phyloP scores from a whole-genome alignment of 2,797 vertebrate species.

The Paratrypauchen microcephalus region DNA sequence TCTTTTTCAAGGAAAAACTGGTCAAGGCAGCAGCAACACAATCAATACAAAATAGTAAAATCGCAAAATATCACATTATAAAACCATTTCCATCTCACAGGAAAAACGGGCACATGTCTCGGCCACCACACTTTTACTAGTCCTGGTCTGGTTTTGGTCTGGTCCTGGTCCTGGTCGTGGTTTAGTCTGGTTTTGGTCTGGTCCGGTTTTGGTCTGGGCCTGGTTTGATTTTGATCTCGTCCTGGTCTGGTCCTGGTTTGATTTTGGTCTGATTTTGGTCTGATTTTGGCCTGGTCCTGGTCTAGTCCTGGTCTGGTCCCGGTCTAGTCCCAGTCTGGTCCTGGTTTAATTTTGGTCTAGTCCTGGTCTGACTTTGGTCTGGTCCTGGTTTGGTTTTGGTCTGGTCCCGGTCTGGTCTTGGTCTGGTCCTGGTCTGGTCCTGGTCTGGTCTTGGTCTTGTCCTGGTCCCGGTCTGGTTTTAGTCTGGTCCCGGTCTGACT shows the following conservation, averaged over 20 bases:
- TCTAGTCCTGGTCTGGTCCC: not conserved
- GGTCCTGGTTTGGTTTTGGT: not conserved
- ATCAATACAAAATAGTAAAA: too few relatives aligned
- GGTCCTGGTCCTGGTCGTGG: too few relatives aligned
- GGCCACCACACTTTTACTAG: not conserved
- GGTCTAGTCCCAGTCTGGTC: too few relatives aligned
- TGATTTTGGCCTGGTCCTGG: too few relatives aligned
- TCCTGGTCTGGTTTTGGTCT: not conserved
- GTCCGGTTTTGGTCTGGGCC: not conserved
- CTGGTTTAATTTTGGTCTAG: not conserved
- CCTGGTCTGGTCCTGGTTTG: not conserved
- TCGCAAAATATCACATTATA: too few relatives aligned
- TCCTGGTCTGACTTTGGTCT: too few relatives aligned
- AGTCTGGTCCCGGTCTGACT: too few relatives aligned
- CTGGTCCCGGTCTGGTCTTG: not conserved
- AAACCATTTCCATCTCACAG: too few relatives aligned
- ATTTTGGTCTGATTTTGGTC: too few relatives aligned
- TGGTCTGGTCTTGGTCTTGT: not conserved
- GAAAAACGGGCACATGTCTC: too few relatives aligned
- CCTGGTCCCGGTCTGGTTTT: not conserved
- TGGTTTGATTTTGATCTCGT: not conserved
- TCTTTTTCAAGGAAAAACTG: too few relatives aligned
- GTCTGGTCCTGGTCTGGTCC: not conserved
- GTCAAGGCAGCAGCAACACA: too few relatives aligned
- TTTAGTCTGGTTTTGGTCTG: not conserved